A percentile compares a stretch with the other conserved stretches of the same genome.
Evolutionary conservation across 2,888 invertebrate species (phyloP).

Genomic region (Alentia gelatinosa): DNA sequence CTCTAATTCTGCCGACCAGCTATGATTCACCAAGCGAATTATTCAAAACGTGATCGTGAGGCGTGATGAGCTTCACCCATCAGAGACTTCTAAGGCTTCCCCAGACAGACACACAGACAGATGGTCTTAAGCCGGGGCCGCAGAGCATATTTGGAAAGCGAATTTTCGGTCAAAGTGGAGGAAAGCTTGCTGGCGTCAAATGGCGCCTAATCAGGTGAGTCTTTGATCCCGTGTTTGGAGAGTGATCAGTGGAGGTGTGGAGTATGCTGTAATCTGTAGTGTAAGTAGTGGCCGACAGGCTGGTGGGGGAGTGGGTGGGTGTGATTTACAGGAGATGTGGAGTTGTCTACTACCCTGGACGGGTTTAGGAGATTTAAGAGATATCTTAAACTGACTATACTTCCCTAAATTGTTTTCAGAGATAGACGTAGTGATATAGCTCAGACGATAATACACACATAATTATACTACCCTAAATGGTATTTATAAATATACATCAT

Average conservation of each 20-base stretch:
- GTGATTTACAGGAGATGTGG: neutral
- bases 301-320: neutral
- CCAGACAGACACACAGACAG: neutral
- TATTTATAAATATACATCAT: too few species aligned
- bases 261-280: neutral
- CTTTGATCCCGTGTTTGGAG: conserved; percentile 4
- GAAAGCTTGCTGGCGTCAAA: neutral
- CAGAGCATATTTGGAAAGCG: neutral
- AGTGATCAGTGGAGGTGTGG: neutral
- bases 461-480: too few species aligned
- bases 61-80: too few species aligned
- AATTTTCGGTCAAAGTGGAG: neutral
- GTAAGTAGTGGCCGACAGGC: neutral
- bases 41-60: too few species aligned
- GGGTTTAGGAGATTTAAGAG: too few species aligned
- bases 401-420: too few species aligned
- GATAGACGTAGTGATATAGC: too few species aligned
- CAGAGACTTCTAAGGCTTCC: too few species aligned
- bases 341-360: neutral
- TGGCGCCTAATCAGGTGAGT: neutral
- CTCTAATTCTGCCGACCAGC: too few species aligned
- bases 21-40: too few species aligned
- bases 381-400: too few species aligned
- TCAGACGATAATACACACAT: too few species aligned
- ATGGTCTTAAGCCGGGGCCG: neutral